phyloP scores from a whole-genome alignment of 1,140 invertebrate species.

The Diabrotica virgifera region DNA sequence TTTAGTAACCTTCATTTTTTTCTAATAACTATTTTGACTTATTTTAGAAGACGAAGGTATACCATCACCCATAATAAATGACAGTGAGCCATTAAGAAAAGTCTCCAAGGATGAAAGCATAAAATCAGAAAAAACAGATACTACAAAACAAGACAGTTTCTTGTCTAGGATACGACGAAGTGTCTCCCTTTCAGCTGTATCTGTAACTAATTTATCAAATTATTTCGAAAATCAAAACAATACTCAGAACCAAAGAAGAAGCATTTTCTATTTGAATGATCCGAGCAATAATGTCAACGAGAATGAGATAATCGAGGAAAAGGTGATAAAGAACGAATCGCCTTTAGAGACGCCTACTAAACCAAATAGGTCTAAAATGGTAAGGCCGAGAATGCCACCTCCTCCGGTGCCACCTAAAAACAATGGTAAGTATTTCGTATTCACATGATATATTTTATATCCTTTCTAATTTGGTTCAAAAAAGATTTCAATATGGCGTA shows the following conservation, averaged over 20 bases:
- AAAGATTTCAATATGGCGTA: too few species aligned
- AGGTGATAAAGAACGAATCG: conserved; percentile 20
- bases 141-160: conserved; percentile 19
- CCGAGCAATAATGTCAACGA: conserved; percentile 54
- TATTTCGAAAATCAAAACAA: conserved; percentile 23
- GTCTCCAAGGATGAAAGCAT: not conserved
- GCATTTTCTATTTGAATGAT: conserved; percentile 64
- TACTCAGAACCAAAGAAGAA: conserved; percentile 47
- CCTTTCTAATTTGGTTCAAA: too few species aligned
- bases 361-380: conserved; percentile 29
- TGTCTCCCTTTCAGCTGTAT: conserved; percentile 39
- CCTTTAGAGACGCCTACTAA: conserved; percentile 25
- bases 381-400: conserved; percentile 43
- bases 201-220: conserved; percentile 30
- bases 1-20: too few species aligned
- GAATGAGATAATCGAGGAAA: conserved; percentile 11
- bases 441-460: too few species aligned
- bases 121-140: not conserved
- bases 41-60: not conserved
- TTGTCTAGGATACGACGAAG: conserved; percentile 43
- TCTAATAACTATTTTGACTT: conserved; percentile 3
- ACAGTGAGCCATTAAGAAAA: not conserved
- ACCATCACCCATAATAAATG: not conserved
- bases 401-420: conserved; percentile 36
- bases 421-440: conserved; percentile 11